Evolutionary conservation across 2,113 vertebrate species (phyloP).

Genomic region (Pongo abelii): DNA sequence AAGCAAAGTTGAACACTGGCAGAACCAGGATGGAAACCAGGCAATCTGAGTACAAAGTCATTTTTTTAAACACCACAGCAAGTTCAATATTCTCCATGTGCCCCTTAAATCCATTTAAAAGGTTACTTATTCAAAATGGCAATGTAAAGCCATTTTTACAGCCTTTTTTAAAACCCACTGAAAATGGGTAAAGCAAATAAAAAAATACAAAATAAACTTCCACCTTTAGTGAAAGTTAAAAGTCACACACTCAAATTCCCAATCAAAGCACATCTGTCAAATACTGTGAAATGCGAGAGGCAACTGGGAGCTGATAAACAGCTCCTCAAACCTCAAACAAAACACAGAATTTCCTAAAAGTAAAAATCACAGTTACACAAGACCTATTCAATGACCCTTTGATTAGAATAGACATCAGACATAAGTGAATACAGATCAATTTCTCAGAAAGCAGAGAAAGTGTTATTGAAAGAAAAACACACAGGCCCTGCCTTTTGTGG

Average conservation of each 20-base stretch:
- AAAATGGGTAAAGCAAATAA: not conserved
- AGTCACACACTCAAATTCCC: not conserved
- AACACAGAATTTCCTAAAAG: not conserved
- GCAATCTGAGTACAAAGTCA: not conserved
- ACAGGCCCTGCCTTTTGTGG: fast-evolving
- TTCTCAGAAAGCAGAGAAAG: not conserved
- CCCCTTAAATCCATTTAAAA: not conserved
- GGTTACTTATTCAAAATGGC: not conserved
- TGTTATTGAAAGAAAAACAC: not conserved
- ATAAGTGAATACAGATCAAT: not conserved
- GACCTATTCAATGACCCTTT: not conserved
- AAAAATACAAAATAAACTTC: not conserved
- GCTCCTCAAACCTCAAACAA: not conserved
- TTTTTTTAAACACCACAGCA: not conserved
- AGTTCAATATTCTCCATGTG: not conserved
- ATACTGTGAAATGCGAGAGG: not conserved
- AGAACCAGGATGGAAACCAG: not conserved
- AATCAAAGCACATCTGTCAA: not conserved
- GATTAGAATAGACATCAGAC: not conserved
- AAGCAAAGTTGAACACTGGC: not conserved
- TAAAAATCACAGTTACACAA: not conserved
- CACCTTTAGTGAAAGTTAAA: not conserved
- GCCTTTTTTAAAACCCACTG: not conserved
- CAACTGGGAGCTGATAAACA: not conserved
- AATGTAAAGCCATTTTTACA: not conserved